phyloP scores from a whole-genome alignment of 2,888 invertebrate species.

The Netelia melanura region DNA sequence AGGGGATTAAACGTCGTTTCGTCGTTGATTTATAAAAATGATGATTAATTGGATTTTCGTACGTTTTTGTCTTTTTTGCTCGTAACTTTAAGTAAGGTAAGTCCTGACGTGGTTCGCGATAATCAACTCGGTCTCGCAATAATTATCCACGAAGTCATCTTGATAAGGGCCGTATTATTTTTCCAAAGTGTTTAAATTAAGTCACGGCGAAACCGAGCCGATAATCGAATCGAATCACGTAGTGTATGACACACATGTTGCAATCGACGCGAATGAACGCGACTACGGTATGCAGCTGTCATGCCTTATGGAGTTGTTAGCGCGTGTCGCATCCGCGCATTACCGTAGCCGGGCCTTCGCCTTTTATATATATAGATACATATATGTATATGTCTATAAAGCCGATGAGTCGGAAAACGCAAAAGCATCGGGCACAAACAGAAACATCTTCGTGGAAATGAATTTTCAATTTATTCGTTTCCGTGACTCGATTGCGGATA shows the following conservation, averaged over 20 bases:
- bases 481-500: constrained; percentile 65
- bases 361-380: neutral
- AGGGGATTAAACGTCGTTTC: neutral
- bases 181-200: constrained; percentile 47
- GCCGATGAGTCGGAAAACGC: neutral
- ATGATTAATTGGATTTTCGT: neutral
- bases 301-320: constrained; percentile 67
- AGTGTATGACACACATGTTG: constrained; percentile 83
- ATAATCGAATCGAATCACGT: constrained; percentile 81
- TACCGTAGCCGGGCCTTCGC: constrained; percentile 54
- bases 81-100: neutral
- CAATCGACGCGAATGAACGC: constrained; percentile 64
- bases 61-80: neutral
- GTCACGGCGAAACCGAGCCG: constrained; percentile 57
- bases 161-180: constrained; percentile 45
- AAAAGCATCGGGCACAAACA: neutral
- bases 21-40: neutral
- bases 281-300: constrained; percentile 69
- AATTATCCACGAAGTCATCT: constrained; percentile 4
- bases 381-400: neutral
- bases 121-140: neutral
- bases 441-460: constrained; percentile 62
- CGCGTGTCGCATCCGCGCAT: constrained; percentile 69
- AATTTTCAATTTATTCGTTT: constrained; percentile 67
- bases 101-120: neutral